Base-by-base conservation (phyloP, 1,140 invertebrate species). In the Drosophila suzukii region DNA sequence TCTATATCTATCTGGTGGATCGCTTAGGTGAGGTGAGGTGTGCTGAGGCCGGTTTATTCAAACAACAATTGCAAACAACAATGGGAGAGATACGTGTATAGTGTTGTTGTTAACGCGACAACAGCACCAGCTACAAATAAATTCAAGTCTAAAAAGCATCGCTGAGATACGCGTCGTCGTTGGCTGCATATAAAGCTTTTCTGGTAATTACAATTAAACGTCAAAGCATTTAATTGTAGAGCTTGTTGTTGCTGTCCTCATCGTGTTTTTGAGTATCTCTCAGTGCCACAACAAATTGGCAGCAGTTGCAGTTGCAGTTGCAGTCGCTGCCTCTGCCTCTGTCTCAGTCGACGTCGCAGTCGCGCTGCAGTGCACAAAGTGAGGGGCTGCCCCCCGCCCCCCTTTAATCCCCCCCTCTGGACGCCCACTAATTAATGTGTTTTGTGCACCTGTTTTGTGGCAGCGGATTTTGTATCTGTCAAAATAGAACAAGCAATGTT, bases 121-220 rank as follows among this genome's bases (percentile, higher is more conserved):
- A 57, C 67, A 55, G 15, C 50, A 56, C 20, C 77, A 75, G 65
- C 66, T 78, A 82, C 82, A 86, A 83, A 83, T 83, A 75, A 63
- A 78, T 84, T 85, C 82, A 72, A 88, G 78, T 88, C 70, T 67
- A 78, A 84, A 86, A 80, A 86, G 82, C 83, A 88, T 86, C 82
- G 81, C 75, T 63, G 15, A 65, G 78, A 86, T 86, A 81, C 73
- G 58, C 59, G 81, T 41, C 39, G 60, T 15, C 17, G 50, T 58
- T 55, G 58, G 63, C 11, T 63, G 78, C 43, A 62, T 74, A 32
- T 70, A 66, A 44, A 73, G 65, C 54, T 75, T 75, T 83, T 86
- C n/a, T 62, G 83, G 71, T 88, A 86, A 86, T 86, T 88, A 86
- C 83, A 89, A 86, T 86, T 80, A 86, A 88, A 86, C 81, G 79